These are phyloP conservation scores for Numenius arquata DNA, from an alignment of 2,113 vertebrate species.

Conservation along the genomic window DNA sequence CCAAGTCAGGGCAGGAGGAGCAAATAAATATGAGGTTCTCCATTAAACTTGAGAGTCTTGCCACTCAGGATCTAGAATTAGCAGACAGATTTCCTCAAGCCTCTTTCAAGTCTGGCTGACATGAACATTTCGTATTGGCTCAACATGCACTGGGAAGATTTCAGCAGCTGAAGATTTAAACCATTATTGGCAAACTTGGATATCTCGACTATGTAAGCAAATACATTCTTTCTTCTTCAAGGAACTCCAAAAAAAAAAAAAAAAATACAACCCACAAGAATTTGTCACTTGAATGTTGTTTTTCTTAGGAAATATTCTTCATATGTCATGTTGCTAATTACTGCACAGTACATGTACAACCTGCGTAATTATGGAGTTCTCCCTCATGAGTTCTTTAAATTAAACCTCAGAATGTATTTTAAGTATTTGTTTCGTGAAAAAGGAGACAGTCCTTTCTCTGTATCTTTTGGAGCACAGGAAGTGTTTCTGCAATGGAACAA, in stretches of 20 bases:
- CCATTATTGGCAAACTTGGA: not conserved
- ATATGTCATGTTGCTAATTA: not conserved
- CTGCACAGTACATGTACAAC: not conserved
- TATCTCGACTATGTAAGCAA: not conserved
- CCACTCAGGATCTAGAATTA: not conserved
- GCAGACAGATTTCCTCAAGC: not conserved
- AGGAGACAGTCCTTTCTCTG: not conserved
- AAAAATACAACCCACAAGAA: not conserved
- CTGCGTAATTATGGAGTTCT: not conserved
- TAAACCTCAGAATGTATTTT: not conserved
- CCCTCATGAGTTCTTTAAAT: not conserved
- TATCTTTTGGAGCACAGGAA: not conserved
- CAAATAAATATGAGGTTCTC: not conserved
- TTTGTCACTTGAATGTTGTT: not conserved
- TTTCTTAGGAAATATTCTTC: not conserved
- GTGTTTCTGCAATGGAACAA: not conserved
- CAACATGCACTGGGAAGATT: not conserved
- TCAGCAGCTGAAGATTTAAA: not conserved
- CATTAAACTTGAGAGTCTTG: not conserved
- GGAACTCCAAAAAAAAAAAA: not conserved
- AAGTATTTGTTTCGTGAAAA: not conserved
- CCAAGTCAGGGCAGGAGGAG: not conserved
- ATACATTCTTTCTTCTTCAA: not conserved
- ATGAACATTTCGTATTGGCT: not conserved
- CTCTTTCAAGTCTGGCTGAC: not conserved